Conservation (phyloP, 2,888 invertebrate genomes). For the Tiliacea citrago region DNA sequence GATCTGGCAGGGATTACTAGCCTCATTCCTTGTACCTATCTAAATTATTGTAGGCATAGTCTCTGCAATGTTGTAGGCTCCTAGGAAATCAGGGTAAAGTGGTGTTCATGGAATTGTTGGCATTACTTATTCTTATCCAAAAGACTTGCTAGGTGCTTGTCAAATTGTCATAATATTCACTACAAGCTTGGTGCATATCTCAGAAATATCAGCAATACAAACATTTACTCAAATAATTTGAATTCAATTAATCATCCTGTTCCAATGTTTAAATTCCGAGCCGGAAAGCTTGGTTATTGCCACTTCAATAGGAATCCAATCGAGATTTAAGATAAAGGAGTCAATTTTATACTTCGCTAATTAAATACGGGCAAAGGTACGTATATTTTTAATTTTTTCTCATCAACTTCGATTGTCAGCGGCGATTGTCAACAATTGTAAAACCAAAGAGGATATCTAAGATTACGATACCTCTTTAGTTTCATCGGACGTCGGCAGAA, state of each 20-base stretch:
- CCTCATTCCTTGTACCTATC: conserved; percentile 18
- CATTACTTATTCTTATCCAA: background rate
- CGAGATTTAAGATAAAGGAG: conserved; percentile 59
- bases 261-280: conserved; percentile 59
- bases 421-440: conserved; percentile 30
- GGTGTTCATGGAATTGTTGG: background rate
- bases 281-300: conserved; percentile 47
- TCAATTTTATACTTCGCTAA: conserved; percentile 43
- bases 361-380: conserved; percentile 16
- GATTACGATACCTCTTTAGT: conserved; percentile 31
- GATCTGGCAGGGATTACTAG: conserved; percentile 28
- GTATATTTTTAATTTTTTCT: conserved; percentile 17
- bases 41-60: conserved; percentile 14
- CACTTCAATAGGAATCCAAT: conserved; percentile 47
- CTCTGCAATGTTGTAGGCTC: background rate
- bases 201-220: background rate
- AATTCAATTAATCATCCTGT: conserved; percentile 18
- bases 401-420: background rate
- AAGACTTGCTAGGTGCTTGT: background rate
- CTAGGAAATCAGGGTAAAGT: conserved; percentile 3
- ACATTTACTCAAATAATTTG: background rate
- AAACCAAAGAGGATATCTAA: conserved; percentile 24
- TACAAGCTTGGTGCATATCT: background rate
- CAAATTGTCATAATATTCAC: background rate
- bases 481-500: conserved; percentile 35